phyloP scores from a whole-genome alignment of 1,140 invertebrate species.

The Aphidius ervi region DNA sequence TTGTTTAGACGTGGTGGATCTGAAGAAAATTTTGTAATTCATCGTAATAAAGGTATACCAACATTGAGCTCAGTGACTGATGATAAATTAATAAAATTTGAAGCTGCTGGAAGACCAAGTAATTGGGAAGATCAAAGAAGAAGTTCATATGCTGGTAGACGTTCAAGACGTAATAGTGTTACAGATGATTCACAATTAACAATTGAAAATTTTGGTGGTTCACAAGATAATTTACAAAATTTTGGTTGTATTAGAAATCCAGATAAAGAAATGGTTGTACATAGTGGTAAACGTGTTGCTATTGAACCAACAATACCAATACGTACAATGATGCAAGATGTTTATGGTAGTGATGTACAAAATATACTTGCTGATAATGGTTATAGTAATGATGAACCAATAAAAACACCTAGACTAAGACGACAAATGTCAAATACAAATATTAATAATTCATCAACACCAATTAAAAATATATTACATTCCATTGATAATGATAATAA shows the following conservation, averaged over 20 bases:
- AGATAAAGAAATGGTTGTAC: conserved; percentile 66
- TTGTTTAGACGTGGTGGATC: conserved; percentile 40
- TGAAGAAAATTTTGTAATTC: conserved; percentile 75
- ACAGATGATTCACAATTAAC: conserved; percentile 85
- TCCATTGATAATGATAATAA: conserved; percentile 55
- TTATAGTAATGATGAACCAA: conserved; percentile 54
- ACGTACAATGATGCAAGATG: conserved; percentile 70
- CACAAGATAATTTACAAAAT: conserved; percentile 65
- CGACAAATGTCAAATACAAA: conserved; percentile 54
- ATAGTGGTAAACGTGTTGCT: conserved; percentile 54
- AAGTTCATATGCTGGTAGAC: conserved; percentile 71
- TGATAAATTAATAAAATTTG: conserved; percentile 50
- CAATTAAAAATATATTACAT: conserved; percentile 56
- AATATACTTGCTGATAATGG: conserved; percentile 65
- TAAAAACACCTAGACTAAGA: conserved; percentile 42
- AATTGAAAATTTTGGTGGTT: conserved; percentile 87
- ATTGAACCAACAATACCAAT: conserved; percentile 59
- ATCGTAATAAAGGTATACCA: conserved; percentile 71
- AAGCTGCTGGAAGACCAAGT: conserved; percentile 75
- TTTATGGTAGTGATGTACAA: conserved; percentile 58
- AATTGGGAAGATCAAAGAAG: conserved; percentile 74
- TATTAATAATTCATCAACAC: conserved; percentile 47
- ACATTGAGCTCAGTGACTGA: conserved; percentile 68
- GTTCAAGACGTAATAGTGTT: conserved; percentile 78
- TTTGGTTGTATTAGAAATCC: conserved; percentile 62